Evolutionary conservation across 2,888 invertebrate genomes (phyloP).

Genomic region (Netelia virgata): DNA sequence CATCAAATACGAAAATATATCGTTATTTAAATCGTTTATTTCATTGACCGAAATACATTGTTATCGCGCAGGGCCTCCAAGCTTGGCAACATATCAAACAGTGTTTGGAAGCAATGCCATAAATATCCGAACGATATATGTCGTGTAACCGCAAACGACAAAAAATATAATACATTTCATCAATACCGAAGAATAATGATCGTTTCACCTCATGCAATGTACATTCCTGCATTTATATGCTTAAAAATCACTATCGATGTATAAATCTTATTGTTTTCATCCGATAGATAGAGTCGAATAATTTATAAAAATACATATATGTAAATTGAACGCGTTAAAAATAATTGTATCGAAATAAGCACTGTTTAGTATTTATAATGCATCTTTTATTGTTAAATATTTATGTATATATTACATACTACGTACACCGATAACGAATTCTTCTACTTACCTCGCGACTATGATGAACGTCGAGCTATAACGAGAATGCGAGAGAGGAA

Average conservation of each 20-base stretch:
- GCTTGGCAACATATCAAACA: slow-evolving; percentile 92
- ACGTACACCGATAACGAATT: slow-evolving; percentile 22
- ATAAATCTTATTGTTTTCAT: slow-evolving; percentile 63
- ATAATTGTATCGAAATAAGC: slow-evolving; percentile 54
- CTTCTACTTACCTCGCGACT: slow-evolving; percentile 19
- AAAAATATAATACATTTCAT: slow-evolving; percentile 76
- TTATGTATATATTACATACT: slow-evolving; percentile 58
- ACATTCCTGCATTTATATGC: slow-evolving; percentile 79
- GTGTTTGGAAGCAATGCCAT: slow-evolving; percentile 86
- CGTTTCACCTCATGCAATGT: slow-evolving; percentile 74
- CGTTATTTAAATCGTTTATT: slow-evolving; percentile 65
- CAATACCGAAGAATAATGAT: slow-evolving; percentile 82
- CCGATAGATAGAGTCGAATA: slow-evolving; percentile 46
- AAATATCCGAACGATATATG: slow-evolving; percentile 16
- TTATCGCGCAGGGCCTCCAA: slow-evolving; percentile 88
- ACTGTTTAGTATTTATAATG: slow-evolving; percentile 66
- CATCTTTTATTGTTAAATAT: slow-evolving; percentile 61
- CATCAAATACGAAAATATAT: not conserved
- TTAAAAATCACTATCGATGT: slow-evolving; percentile 61
- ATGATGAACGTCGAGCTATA: not conserved
- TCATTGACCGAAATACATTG: not conserved
- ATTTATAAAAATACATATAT: slow-evolving; percentile 34
- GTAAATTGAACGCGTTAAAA: slow-evolving; percentile 38
- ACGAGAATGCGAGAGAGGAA: not conserved
- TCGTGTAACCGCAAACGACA: slow-evolving; percentile 6